Percentiles rank a stretch among this genome's conserved stretches.
Conservation (phyloP, 2,113 vertebrate species). For the Clarias magur region DNA sequence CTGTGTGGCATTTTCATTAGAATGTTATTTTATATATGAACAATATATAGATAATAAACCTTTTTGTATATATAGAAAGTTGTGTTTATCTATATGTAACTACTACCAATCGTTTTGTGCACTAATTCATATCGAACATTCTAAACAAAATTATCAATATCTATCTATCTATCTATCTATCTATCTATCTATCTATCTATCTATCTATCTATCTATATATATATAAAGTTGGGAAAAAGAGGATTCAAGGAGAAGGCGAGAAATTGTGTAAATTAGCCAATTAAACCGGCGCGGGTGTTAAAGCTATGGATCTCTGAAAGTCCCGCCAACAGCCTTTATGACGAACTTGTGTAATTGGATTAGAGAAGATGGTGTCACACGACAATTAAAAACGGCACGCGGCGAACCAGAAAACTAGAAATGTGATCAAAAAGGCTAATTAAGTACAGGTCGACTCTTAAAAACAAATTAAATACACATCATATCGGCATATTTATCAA, state of each 20-base stretch:
- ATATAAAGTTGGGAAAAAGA: background rate
- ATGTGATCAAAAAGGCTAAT: background rate
- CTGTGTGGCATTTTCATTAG: background rate
- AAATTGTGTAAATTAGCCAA: constrained; percentile 6
- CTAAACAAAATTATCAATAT: too few species aligned
- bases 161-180: too few species aligned
- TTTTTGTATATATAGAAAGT: too few species aligned
- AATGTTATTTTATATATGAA: too few species aligned
- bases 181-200: too few species aligned
- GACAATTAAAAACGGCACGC: constrained; percentile 55
- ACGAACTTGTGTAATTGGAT: constrained; percentile 71
- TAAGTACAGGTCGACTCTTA: background rate
- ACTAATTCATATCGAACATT: too few species aligned
- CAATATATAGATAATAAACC: too few species aligned
- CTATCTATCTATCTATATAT: too few species aligned
- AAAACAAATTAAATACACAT: background rate
- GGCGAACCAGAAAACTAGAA: constrained; percentile 1
- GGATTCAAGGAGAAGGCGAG: background rate
- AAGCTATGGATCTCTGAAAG: constrained; percentile 22
- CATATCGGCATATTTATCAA: background rate
- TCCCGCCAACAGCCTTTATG: constrained; percentile 10
- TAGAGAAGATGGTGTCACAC: constrained; percentile 66
- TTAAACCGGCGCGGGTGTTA: constrained; percentile 1
- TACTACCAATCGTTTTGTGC: too few species aligned
- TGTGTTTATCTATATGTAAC: too few species aligned